These are phyloP conservation scores for human DNA, from an alignment of 2,113 vertebrate genomes.

Conservation along the genomic window GRCh38 chr2:31014001-31014500, in stretches of 20 bases:
- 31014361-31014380: background rate
- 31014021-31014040: background rate
- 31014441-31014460: background rate
- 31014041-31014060: background rate
- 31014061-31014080: background rate
- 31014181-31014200: background rate
- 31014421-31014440: background rate
- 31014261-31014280: background rate
- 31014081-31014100: background rate
- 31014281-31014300: background rate
- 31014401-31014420: rapidly evolving
- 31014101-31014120: background rate
- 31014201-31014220: background rate
- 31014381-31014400: background rate
- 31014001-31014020: background rate
- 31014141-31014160: background rate
- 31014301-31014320: background rate
- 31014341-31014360: background rate
- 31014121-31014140: background rate
- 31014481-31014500: background rate
- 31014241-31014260: background rate
- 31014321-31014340: background rate
- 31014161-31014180: background rate
- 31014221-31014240: background rate
- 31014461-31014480: background rate